Base-by-base conservation (phyloP, 2,797 vertebrate genomes). In the Tolypeutes matacus region DNA sequence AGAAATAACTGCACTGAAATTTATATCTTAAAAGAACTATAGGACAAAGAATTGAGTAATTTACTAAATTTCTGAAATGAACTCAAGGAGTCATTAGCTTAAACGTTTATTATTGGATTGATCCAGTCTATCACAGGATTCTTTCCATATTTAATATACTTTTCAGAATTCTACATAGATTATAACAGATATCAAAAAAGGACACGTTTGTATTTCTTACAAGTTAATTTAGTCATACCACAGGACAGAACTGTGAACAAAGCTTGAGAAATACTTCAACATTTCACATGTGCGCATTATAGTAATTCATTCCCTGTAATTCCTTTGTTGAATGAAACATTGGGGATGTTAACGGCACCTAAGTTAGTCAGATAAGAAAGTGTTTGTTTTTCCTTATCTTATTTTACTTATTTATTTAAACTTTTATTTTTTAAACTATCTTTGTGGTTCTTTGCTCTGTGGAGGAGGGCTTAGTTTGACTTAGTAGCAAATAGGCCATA, bases 41-140 rank as follows among this genome's bases (percentile, higher is more conserved):
- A 92, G 11, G 29, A 46, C 95, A 95, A 96, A 18, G 9, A 85
- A 65, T 96, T 92, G 87, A 89, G 34, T 86, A 65, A 94, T 93
- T 96, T 96, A 81, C 36, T 95, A 89, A 95, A 93, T 93, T 97
- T 93, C 92, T 91, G 46, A 95, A 87, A 83, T 96, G 29, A 60
- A 76, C 84, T 96, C 39, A 67, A 76, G 80, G 25, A 90, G 39
- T 93, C 69, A 81, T 89, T 86, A 93, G 17, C n/a, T 93, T 82
- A 64, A 96, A 94, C 5, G 56, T 94, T 53, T 93, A 27, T 87
- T 95, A 95, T 51, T 36, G 86, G 91, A 94, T 96, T 96, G 96
- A 92, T 94, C 42, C 36, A 25, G 73, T 70, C 70, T 34, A 42
- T 73, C 62, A 73, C 29, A 56, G 5, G 56, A 34, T 62, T 89